Percentiles rank a stretch among this genome's conserved stretches.
Evolutionary conservation across 2,797 vertebrate genomes (phyloP).

Genomic region (Sebastes iracundus): DNA sequence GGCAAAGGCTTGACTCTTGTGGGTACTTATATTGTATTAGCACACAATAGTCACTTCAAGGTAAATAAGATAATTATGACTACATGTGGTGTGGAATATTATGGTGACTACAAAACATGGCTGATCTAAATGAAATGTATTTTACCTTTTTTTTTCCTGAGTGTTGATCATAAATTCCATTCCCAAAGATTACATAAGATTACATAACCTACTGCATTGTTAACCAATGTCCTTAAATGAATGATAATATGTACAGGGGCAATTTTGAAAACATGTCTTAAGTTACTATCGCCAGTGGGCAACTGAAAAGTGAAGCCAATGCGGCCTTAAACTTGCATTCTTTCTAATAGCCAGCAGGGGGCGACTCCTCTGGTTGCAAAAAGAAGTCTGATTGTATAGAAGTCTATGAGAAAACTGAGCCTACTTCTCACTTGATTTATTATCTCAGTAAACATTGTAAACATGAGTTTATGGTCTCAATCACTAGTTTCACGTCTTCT

Average conservation of each 20-base stretch:
- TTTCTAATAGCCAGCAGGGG: no score
- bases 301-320: no score
- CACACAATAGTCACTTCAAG: not conserved
- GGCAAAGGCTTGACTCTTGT: not conserved
- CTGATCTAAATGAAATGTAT: not conserved
- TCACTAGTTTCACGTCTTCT: accelerated
- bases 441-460: no score
- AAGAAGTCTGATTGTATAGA: no score
- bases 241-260: not conserved
- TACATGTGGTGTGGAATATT: not conserved
- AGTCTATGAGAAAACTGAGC: no score
- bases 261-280: not conserved
- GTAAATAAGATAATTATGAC: not conserved
- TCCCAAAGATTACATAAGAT: not conserved
- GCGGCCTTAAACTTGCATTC: no score
- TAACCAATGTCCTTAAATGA: not conserved
- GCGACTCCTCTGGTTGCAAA: no score
- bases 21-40: not conserved
- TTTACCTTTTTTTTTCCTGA: not conserved
- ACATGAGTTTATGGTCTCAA: no score
- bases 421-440: no score
- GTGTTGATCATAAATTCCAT: not conserved
- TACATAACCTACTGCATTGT: not conserved
- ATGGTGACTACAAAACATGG: not conserved
- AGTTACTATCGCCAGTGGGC: not conserved